Conservation (phyloP, 1,140 invertebrate genomes). For the Coptotermes formosanus region DNA sequence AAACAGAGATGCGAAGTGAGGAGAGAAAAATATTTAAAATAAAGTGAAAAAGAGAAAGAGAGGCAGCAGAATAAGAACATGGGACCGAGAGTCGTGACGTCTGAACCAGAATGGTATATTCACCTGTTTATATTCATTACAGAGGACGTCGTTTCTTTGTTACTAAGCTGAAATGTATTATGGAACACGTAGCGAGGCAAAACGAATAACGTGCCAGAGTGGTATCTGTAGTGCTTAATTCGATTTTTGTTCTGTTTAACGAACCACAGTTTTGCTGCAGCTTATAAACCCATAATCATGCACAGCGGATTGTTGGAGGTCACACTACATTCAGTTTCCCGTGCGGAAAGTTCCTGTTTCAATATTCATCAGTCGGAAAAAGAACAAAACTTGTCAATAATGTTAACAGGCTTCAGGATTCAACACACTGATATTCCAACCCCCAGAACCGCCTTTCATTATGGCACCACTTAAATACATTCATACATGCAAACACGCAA, state of each 20-base stretch:
- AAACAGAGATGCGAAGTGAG: not conserved
- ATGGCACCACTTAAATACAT: too few relatives aligned
- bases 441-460: too few relatives aligned
- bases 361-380: too few relatives aligned
- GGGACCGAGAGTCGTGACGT: not conserved
- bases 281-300: not conserved
- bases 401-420: too few relatives aligned
- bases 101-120: not conserved
- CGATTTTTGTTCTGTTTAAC: not conserved
- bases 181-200: not conserved
- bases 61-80: not conserved
- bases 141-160: not conserved
- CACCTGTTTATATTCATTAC: not conserved
- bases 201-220: too few relatives aligned
- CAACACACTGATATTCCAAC: too few relatives aligned
- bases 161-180: not conserved
- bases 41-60: not conserved
- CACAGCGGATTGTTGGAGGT: not conserved
- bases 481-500: too few relatives aligned
- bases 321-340: not conserved
- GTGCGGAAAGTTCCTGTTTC: too few relatives aligned
- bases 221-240: not conserved
- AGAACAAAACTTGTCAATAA: too few relatives aligned
- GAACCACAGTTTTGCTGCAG: not conserved
- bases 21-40: not conserved